These are phyloP conservation scores for Trichacis sp. DNA, from an alignment of 2,888 invertebrate species.

Conservation along the genomic window DNA sequence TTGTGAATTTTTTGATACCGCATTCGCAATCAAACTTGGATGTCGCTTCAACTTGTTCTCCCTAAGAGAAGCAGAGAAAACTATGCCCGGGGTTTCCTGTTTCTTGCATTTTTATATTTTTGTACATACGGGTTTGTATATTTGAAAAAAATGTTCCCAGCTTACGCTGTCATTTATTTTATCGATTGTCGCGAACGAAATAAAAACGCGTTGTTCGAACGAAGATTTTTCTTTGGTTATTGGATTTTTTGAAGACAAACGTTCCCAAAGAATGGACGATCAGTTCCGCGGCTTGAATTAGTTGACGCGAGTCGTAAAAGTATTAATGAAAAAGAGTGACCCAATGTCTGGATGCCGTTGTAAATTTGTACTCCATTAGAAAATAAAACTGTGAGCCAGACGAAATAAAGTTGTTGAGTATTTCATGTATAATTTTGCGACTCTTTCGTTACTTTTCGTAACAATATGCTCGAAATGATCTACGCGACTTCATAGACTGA, in stretches of 20 bases:
- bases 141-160: not conserved
- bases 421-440: slow-evolving; percentile 24
- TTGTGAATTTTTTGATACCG: not conserved
- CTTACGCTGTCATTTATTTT: too few relatives aligned
- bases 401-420: not conserved
- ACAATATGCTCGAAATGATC: slow-evolving; percentile 30
- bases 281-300: not conserved
- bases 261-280: slow-evolving; percentile 6
- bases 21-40: not conserved
- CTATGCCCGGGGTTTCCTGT: too few relatives aligned
- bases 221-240: not conserved
- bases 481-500: slow-evolving; percentile 62
- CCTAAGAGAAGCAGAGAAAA: too few relatives aligned
- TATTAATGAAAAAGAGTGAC: not conserved
- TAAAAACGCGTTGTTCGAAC: too few relatives aligned
- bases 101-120: not conserved
- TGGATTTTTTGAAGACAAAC: not conserved
- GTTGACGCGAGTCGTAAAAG: not conserved
- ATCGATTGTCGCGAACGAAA: too few relatives aligned
- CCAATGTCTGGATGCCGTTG: too few relatives aligned
- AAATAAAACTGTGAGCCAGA: too few relatives aligned
- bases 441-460: slow-evolving; percentile 20
- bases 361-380: too few relatives aligned
- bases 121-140: not conserved
- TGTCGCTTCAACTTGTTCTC: too few relatives aligned